Evolutionary conservation across 1,140 invertebrate genomes (phyloP), one percentile per base, ranked within the genome.

Genomic region (Pseudomyrmex concolor): DNA sequence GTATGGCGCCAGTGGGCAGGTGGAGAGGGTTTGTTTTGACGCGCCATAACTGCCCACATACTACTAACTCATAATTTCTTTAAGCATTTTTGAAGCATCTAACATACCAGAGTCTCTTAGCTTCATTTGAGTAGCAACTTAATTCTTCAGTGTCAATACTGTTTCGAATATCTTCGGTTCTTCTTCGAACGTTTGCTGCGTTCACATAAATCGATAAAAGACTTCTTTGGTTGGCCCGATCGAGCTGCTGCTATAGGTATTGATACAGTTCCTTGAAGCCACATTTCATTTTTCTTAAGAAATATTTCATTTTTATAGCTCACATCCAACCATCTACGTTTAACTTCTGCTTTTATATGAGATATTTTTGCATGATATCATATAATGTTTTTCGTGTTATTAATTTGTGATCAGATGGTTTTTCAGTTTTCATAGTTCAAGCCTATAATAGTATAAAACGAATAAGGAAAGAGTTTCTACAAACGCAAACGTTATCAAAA

Each of bases 301-400:
- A 67, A 67, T n/a, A 51, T 8, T 10, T 67, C 62, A n/a, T 67
- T 19, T 50, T 67, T 67, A 19, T 19, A 7, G 48, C 48, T 50
- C 25, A 22, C 45, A 19, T 22, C 45, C 8, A 67, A 10, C 64
- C n/a, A 66, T 66, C 63, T 66, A 45, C 15, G 15, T 66, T 66
- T 66, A 48, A 66, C 19, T 13, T 66, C 7, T 48, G 63, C 17
- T 2, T 66, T 66, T 9, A 66, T 48, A 9, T 66, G 22, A 2
- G 63, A 66, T 17, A 66, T 25, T 66, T 66, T 64, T 64, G 34
- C 62, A 45, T 64, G 45, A 64, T 64, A 17, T 64, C 19, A 17
- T 45, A 64, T 45, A 64, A 13, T 64, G 43, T 15, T 64, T 17
- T 64, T 17, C 7, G 62, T 17, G 62, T 17, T 45, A 64, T 45